Evolutionary conservation across 2,888 invertebrate species (phyloP).

Genomic region (Andrena bucephala): DNA sequence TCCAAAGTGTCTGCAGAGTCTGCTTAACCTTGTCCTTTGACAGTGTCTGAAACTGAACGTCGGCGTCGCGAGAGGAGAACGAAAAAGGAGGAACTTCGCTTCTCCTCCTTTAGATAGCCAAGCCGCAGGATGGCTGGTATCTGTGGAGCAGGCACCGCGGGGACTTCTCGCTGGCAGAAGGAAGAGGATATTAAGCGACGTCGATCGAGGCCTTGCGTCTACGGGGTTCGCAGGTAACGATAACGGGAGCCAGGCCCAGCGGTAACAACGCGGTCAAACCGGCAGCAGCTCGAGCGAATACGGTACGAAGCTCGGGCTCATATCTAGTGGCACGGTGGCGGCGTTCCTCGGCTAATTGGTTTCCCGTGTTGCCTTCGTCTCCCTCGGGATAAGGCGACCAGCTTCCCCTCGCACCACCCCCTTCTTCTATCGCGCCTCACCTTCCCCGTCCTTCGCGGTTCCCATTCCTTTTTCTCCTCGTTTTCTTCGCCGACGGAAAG

Average conservation of each 20-base stretch:
- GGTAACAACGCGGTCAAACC: constrained; percentile 65
- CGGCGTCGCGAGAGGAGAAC: neutral
- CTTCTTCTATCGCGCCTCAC: constrained; percentile 35
- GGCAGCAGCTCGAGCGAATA: constrained; percentile 41
- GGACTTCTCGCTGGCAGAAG: constrained; percentile 20
- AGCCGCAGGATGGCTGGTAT: constrained; percentile 44
- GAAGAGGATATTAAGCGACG: constrained; percentile 64
- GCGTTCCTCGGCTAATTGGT: constrained; percentile 83
- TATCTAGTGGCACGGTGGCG: constrained; percentile 78
- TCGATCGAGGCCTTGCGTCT: constrained; percentile 60
- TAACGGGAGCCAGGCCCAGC: constrained; percentile 61
- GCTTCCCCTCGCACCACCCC: constrained; percentile 42
- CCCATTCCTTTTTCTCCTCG: neutral
- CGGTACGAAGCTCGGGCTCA: constrained; percentile 65
- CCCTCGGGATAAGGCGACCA: constrained; percentile 81
- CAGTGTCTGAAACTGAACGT: neutral
- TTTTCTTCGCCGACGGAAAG: constrained; percentile 16
- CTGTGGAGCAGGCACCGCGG: constrained; percentile 22
- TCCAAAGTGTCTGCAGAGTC: too few relatives aligned
- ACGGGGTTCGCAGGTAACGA: constrained; percentile 68
- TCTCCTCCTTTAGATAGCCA: neutral
- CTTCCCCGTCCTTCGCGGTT: constrained; percentile 26
- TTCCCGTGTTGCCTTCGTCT: constrained; percentile 83
- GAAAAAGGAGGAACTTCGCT: neutral
- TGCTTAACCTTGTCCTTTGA: too few relatives aligned